phyloP scores from a whole-genome alignment of 2,797 vertebrate genomes.

The Catharus ustulatus region DNA sequence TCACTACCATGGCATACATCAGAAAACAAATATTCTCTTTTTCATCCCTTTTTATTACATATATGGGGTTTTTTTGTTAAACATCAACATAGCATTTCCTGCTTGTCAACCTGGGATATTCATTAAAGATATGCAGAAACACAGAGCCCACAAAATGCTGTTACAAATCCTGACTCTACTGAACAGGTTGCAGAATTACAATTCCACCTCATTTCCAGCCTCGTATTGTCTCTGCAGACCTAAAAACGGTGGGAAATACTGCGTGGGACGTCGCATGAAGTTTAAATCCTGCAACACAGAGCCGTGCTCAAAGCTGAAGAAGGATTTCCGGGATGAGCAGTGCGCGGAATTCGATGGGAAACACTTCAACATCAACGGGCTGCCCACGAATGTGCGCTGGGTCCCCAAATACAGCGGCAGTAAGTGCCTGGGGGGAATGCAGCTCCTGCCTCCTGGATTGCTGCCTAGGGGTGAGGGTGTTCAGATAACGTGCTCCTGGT shows the following conservation, averaged over 20 bases:
- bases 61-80: not conserved
- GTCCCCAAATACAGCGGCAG: constrained; percentile 99
- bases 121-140: not conserved
- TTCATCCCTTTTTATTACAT: not conserved
- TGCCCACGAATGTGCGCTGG: constrained; percentile 95
- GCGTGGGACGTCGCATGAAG: constrained; percentile 95
- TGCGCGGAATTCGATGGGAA: constrained; percentile 92
- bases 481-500: not conserved
- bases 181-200: not conserved
- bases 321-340: constrained; percentile 96
- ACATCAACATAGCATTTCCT: not conserved
- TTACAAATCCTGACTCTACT: not conserved
- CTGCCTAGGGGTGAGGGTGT: not conserved
- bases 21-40: not conserved
- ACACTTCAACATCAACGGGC: constrained; percentile 98
- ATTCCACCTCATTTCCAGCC: not conserved
- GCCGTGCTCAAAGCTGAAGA: constrained; percentile 90
- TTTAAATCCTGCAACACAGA: constrained; percentile 98
- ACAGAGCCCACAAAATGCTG: not conserved
- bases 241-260: constrained; percentile 93
- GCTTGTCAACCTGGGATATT: not conserved
- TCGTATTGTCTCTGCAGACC: constrained; percentile 79
- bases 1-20: not conserved
- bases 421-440: constrained; percentile 72
- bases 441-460: not conserved